A percentile compares a stretch with the other conserved stretches of the same genome.
Evolutionary conservation across 2,888 invertebrate genomes (phyloP).

Genomic region (Lobophora halterata): DNA sequence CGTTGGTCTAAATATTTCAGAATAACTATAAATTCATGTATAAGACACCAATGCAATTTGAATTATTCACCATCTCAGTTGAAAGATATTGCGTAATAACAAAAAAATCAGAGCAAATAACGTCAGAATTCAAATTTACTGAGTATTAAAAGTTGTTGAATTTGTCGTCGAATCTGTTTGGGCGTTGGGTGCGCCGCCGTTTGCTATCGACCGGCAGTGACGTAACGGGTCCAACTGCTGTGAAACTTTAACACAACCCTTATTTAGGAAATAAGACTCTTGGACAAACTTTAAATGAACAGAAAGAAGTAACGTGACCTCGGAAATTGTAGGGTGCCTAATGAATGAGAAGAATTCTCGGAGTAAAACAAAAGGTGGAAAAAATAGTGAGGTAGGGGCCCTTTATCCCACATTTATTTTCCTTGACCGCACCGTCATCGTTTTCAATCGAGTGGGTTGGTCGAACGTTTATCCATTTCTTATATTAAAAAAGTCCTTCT

Average conservation of each 20-base stretch:
- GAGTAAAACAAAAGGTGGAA: conserved; percentile 7
- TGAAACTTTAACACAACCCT: conserved; percentile 38
- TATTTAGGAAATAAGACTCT: conserved; percentile 39
- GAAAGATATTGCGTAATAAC: too few relatives aligned
- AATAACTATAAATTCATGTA: too few relatives aligned
- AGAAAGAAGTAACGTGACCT: conserved; percentile 21
- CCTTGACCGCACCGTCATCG: too few relatives aligned
- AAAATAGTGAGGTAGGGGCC: too few relatives aligned
- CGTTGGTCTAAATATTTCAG: too few relatives aligned
- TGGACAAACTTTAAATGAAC: conserved; percentile 30
- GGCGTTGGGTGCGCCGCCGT: conserved; percentile 48
- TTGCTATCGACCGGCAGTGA: conserved; percentile 61
- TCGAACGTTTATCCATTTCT: too few relatives aligned
- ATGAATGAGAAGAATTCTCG: conserved; percentile 21
- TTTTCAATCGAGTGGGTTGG: too few relatives aligned
- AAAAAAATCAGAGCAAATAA: conserved; percentile 15
- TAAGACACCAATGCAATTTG: too few relatives aligned
- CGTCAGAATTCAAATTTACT: conserved; percentile 43
- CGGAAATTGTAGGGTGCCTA: conserved; percentile 22
- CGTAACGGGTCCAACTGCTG: conserved; percentile 47
- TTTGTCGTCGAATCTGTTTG: conserved; percentile 39
- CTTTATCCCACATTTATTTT: too few relatives aligned
- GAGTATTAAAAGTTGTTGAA: conserved; percentile 51
- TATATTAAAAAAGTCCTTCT: too few relatives aligned
- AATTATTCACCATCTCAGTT: too few relatives aligned